Percentiles rank a stretch among this genome's conserved stretches.
phyloP scores from a whole-genome alignment of 2,888 invertebrate species.

The Chironomus tentans region DNA sequence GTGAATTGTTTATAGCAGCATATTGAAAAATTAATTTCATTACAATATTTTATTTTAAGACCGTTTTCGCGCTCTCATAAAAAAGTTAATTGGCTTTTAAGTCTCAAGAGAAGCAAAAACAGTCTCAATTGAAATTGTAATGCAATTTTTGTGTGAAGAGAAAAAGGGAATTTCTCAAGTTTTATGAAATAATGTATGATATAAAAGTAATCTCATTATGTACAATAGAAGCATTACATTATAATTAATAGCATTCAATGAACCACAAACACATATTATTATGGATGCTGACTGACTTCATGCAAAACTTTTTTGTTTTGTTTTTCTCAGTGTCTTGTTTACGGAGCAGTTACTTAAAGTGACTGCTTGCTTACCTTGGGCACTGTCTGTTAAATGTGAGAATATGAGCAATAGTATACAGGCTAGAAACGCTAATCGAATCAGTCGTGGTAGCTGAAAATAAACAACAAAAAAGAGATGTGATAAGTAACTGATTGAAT shows the following conservation, averaged over 20 bases:
- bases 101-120: background rate
- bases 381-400: conserved; percentile 48
- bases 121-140: background rate
- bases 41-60: no score
- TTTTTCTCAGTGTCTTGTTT: background rate
- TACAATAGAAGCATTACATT: background rate
- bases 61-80: no score
- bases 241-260: background rate
- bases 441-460: conserved; percentile 53
- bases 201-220: background rate
- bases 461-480: conserved; percentile 33
- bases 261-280: background rate
- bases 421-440: conserved; percentile 47
- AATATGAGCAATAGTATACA: conserved; percentile 49
- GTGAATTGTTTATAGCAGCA: background rate
- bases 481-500: background rate
- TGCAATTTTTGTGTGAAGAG: background rate
- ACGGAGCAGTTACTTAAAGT: no score
- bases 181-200: background rate
- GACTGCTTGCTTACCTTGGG: conserved; percentile 43
- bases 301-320: background rate
- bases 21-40: background rate
- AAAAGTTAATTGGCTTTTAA: background rate
- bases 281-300: background rate
- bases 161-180: background rate